Base-by-base conservation (phyloP, 2,113 vertebrate species). In the Capricornis sumatraensis region DNA sequence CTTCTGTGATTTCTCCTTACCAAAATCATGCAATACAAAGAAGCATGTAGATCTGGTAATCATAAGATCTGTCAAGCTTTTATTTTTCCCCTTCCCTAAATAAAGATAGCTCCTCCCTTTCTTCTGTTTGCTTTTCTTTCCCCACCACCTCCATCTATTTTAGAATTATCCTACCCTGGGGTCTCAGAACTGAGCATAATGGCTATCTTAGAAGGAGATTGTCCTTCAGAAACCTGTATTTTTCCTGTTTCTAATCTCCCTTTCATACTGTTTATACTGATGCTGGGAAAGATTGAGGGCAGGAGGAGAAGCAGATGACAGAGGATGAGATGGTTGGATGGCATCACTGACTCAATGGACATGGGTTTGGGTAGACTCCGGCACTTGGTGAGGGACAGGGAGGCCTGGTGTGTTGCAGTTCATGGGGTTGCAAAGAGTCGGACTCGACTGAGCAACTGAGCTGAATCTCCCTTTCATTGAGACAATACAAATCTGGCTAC, bases 341-440 rank as follows among this genome's bases (percentile, higher is more conserved):
- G n/a, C n/a, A 71, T 36, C 64, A 36, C 19, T 36, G 10, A 71
- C 67, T 71, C 67, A 40, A 0, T 71, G n/a, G 67, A 71, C n/a
- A 71, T 40, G 19, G 9, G 19, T 40, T 71, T 40, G 67, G 2
- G 10, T 71, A 71, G 19, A 71, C n/a, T 40, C n/a, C 2, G 2
- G 10, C n/a, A 71, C n/a, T 12, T 40, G n/a, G n/a, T 71, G n/a
- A 71, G 23, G 67, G 19, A 40, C 67, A 71, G 19, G n/a, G 19
- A 71, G 67, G 10, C n/a, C 67, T 71, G n/a, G n/a, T 11, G 2
- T 71, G n/a, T 36, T 71, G 19, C 2, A 2, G 10, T 71, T 71
- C 9, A 23, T 23, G 19, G 19, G 5, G 5, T 23, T 23, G 5
- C n/a, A 71, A 23, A 71, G n/a, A 71, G 67, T 40, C 5, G 0